Conservation (phyloP, 2,113 vertebrate genomes). For the Gobius niger region DNA sequence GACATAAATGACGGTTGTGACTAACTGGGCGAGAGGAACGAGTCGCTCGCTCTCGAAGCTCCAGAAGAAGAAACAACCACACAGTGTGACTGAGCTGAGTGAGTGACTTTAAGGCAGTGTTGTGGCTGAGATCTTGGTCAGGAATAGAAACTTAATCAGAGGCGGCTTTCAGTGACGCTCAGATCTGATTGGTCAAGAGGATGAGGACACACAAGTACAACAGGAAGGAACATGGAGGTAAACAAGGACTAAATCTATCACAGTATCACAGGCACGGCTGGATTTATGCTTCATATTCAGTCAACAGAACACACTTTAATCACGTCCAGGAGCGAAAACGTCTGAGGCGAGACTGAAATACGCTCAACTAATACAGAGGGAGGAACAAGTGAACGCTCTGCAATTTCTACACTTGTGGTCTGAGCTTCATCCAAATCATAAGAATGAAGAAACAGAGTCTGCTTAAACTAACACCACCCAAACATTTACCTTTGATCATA, state of each 20-base stretch:
- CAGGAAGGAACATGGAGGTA: background rate
- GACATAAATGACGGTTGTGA: background rate
- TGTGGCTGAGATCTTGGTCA: slow-evolving; percentile 19
- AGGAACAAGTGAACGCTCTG: too few species aligned
- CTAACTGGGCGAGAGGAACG: background rate
- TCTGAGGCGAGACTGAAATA: too few species aligned
- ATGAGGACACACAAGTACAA: background rate
- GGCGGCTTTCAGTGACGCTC: slow-evolving; percentile 31
- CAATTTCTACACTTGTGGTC: too few species aligned
- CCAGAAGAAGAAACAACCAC: background rate
- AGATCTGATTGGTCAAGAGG: slow-evolving; percentile 54
- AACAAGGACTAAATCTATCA: background rate
- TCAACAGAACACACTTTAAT: too few species aligned
- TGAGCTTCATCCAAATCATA: too few species aligned
- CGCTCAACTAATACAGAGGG: too few species aligned
- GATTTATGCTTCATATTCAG: too few species aligned
- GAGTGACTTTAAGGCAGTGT: background rate
- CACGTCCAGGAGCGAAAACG: too few species aligned
- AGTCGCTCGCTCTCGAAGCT: background rate
- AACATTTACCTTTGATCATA: too few species aligned
- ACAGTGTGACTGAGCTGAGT: background rate
- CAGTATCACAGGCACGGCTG: too few species aligned
- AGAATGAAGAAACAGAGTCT: too few species aligned
- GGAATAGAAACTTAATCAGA: slow-evolving; percentile 68
- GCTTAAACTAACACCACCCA: too few species aligned